Evolutionary conservation across 2,888 invertebrate genomes (phyloP), one percentile per base, ranked within the genome.

Genomic region (Cataglyphis cursor): DNA sequence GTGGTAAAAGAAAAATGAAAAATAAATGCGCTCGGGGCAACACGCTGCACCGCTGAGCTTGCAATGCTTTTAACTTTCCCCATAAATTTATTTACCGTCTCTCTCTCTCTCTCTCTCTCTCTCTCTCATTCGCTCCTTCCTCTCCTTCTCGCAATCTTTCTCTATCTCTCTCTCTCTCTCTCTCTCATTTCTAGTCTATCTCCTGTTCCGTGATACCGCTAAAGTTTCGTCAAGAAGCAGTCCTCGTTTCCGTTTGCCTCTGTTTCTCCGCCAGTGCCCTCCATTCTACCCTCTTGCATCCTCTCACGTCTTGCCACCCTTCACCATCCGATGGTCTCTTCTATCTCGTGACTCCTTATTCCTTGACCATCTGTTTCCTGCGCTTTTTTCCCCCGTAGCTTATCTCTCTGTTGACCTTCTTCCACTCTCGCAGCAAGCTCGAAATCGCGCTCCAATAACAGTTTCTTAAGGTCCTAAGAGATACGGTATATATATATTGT

Each of bases 11-110:
- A 91, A 90, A 89, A 87, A 87, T 89, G 89, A 89, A 91, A 89
- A 89, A 91, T 90, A 90, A 91, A 87, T 82, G 87, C 81, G 85
- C 84, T 85, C 66, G 59, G 85, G 89, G 89, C 89, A 90, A 89
- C 90, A 86, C 89, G 89, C 86, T 89, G 91, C 90, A 90, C 87
- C 87, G 89, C 89, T 86, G 90, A 91, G 92, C 93, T 91, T 89
- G 92, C 92, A 90, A 92, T 91, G 92, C 93, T 93, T 91, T 93
- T 92, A 94, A 94, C 94, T 94, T 94, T 92, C 82, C 86, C 92
- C 93, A 93, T 94, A 94, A 94, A 94, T 94, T 94, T 94, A 93
- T 94, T 93, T 93, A 90, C 91, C 85, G 48, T 83, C 81, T 82
- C 81, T 59, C 28, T 75, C 64, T 75, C 38, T 65, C 24, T 65